phyloP scores from a whole-genome alignment of 2,113 vertebrate species.

The Rhynchopsitta pachyrhyncha region DNA sequence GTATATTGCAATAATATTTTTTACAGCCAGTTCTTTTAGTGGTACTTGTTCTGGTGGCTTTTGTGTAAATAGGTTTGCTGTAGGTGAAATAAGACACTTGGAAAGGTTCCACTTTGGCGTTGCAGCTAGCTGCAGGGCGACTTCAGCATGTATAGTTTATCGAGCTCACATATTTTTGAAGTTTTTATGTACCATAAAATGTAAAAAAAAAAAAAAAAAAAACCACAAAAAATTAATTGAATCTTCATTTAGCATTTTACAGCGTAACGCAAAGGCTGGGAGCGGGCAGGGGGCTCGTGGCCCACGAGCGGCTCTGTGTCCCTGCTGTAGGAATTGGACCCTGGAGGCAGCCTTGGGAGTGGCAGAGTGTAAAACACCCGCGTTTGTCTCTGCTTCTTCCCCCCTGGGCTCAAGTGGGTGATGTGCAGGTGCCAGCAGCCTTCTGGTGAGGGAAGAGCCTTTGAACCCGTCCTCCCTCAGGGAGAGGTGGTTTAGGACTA shows the following conservation, averaged over 20 bases:
- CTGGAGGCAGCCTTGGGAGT: not conserved
- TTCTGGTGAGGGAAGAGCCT: not conserved
- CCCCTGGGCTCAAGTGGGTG: not conserved
- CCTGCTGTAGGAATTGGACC: not conserved
- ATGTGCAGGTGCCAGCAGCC: not conserved
- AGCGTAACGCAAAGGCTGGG: not conserved
- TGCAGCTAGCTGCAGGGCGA: slow-evolving; percentile 68
- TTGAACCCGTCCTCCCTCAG: not conserved
- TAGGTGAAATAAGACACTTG: slow-evolving; percentile 84
- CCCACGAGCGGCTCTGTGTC: not conserved
- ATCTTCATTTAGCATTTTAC: slow-evolving; percentile 46
- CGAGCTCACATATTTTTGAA: slow-evolving; percentile 79
- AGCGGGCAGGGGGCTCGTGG: not conserved
- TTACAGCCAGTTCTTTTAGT: slow-evolving; percentile 89
- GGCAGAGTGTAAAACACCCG: not conserved
- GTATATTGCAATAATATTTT: slow-evolving; percentile 97
- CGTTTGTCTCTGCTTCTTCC: not conserved
- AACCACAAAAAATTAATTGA: not conserved
- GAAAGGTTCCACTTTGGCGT: slow-evolving; percentile 78
- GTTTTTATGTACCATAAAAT: slow-evolving; percentile 75
- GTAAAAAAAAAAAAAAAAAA: slow-evolving; percentile 45
- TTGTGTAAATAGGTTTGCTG: slow-evolving; percentile 91
- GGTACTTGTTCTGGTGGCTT: slow-evolving; percentile 86
- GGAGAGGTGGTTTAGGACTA: not conserved
- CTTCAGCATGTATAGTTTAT: slow-evolving; percentile 82